Evolutionary conservation across 1,140 invertebrate genomes (phyloP).

Genomic region (Sitophilus oryzae): DNA sequence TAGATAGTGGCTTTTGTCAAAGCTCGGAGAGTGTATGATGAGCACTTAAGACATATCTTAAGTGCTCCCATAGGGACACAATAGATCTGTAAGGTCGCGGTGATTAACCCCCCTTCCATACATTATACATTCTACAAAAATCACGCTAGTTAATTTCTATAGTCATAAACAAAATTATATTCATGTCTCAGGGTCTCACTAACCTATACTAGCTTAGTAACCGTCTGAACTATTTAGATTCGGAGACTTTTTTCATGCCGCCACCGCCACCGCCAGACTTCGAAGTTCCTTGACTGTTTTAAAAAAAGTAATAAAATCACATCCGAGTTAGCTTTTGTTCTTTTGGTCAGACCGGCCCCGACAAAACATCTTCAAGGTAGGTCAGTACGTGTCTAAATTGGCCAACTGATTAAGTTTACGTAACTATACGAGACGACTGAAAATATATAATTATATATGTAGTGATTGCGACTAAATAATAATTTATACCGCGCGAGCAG

Average conservation of each 20-base stretch:
- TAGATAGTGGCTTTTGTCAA: too few relatives aligned
- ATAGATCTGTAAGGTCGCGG: too few relatives aligned
- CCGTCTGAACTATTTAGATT: background rate
- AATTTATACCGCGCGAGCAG: too few relatives aligned
- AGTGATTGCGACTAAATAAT: too few relatives aligned
- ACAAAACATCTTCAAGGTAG: background rate
- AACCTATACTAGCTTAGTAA: background rate
- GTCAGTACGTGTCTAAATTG: background rate
- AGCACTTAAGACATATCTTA: too few relatives aligned
- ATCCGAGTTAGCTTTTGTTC: background rate
- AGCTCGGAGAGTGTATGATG: background rate
- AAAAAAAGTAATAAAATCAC: background rate
- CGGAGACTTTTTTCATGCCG: background rate
- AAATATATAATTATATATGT: too few relatives aligned
- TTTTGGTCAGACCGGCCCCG: background rate
- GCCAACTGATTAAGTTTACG: background rate
- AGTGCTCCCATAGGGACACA: too few relatives aligned
- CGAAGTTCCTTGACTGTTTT: background rate
- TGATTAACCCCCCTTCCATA: background rate
- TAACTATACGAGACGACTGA: background rate
- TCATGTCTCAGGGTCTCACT: background rate
- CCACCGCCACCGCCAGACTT: background rate
- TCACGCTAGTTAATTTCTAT: background rate
- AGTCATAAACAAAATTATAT: background rate
- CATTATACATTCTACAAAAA: too few relatives aligned